Evolutionary conservation across 2,113 vertebrate genomes (phyloP), one percentile per base, ranked within the genome.

Genomic region (Platysternon megacephalum): DNA sequence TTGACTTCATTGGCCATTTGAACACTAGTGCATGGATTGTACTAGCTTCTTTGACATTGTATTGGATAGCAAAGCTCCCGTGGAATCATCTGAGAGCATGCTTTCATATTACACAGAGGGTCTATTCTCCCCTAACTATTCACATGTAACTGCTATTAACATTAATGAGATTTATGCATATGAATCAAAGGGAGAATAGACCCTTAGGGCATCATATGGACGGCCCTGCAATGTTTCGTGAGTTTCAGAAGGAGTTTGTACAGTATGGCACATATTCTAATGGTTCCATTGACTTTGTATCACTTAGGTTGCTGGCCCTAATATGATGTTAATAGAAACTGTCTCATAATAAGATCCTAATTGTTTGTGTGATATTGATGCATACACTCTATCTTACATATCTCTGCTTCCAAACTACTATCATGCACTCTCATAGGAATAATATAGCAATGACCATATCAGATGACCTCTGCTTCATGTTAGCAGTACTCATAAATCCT

Each of bases 321-420:
- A 97, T 89, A 87, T 9, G 26, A 65, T 82, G 94, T 86, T 98
- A 95, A 97, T 84, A 92, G 93, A 97, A 97, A 97, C 39, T 44
- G 94, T 97, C 88, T 96, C 85, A 94, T 95, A 97, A 97, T 83
- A 85, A 97, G 93, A 86, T 89, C 88, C 84, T 98, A 94, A 97
- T 97, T 97, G 93, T 78, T 42, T 79, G 88, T 76, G 74, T 87
- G n/a, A 82, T 92, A 91, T 44, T 86, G 97, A 94, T 94, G 84
- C 48, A 79, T 26, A 80, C 13, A 16, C 87, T 91, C 4, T 95
- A 92, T 96, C 97, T 96, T 86, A 85, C 86, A 72, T 93, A 89
- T 93, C 96, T 92, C 86, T 93, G 24, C 56, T 93, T 97, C 93
- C 26, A 32, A 92, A 86, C 44, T 86, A 44, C 95, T 78, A 61